Base-by-base conservation (phyloP, 2,888 invertebrate genomes). In the Chamaedrilus cognettii region DNA sequence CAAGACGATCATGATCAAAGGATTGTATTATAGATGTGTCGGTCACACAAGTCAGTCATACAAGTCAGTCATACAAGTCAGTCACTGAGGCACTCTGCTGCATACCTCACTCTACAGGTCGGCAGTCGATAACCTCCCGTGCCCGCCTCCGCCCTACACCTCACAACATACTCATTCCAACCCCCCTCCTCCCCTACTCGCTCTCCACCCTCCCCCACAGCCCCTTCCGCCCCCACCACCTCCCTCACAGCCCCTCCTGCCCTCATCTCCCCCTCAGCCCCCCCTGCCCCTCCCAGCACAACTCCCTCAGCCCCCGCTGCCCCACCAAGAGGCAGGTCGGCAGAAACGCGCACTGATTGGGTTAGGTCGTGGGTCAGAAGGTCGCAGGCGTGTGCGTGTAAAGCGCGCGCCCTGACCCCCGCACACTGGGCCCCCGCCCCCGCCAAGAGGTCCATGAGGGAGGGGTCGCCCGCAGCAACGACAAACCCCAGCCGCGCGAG, bases 391-490 rank as follows among this genome's bases (percentile, higher is more conserved):
- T 61, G 42, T 49, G 60, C 57, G 23, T 73, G 34, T 11, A 73
- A 49, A 7, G 71, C 73, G 62, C 72, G 70, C 32, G 68, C 63
- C 56, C 71, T 70, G 56, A 66, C 67, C 34, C 66, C 69, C 4
- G 72, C 73, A 63, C 72, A 73, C 33, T 71, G 64, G 31, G 59
- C 60, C 60, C 68, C 71, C 50, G 73, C 72, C 35, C 73, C 73
- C 51, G 72, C 73, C 42, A 73, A 55, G 49, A 70, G 70, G 58
- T 73, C 73, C 67, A 73, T 60, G 3, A 73, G 64, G 4, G 66
- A 61, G 0, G 63, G 30, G 15, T 70, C 60, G 28, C 61, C 62
- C 19, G 23, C 23, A 1, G 68, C 32, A 3, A 60, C 34, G 31
- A 73, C 30, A 42, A 73, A 73, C 26, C 64, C 64, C 23, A 71